These are phyloP conservation scores for Napeogenes inachia DNA, from an alignment of 2,888 invertebrate genomes.

Conservation along the genomic window DNA sequence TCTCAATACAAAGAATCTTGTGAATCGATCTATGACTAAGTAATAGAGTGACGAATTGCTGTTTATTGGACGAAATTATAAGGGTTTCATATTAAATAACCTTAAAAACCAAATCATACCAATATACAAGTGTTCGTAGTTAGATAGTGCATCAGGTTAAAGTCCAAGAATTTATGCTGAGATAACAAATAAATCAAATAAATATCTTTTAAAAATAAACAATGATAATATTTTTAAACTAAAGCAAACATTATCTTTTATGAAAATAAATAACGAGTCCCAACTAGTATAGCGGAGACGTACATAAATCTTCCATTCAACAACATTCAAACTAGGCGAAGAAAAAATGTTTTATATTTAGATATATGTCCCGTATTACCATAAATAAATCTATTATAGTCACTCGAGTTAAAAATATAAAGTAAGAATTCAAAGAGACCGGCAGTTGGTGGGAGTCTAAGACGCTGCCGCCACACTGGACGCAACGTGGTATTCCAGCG, in stretches of 20 bases:
- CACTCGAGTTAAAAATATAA: constrained; percentile 31
- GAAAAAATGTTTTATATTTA: constrained; percentile 32
- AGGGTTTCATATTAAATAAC: no score
- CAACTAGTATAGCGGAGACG: constrained; percentile 18
- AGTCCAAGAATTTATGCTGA: neutral
- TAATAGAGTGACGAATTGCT: no score
- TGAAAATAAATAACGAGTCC: constrained; percentile 20
- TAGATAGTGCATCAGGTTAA: neutral
- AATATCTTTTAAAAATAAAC: constrained; percentile 8
- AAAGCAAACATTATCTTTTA: constrained; percentile 11
- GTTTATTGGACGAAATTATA: no score
- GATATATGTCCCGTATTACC: constrained; percentile 31
- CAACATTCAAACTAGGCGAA: constrained; percentile 26
- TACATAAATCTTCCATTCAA: constrained; percentile 34
- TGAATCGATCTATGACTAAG: no score
- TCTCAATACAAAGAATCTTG: no score
- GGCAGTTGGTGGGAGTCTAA: constrained; percentile 29
- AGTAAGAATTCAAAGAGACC: constrained; percentile 26
- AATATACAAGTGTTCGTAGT: no score
- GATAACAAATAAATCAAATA: constrained; percentile 6
- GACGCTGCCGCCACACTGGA: constrained; percentile 36
- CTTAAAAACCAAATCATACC: no score
- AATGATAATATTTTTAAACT: neutral
- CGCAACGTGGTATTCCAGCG: constrained; percentile 39
- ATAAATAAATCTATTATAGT: constrained; percentile 31